Percentiles rank a stretch among this genome's conserved stretches.
Evolutionary conservation across 2,113 vertebrate genomes (phyloP).

Genomic region (Passer montanus): DNA sequence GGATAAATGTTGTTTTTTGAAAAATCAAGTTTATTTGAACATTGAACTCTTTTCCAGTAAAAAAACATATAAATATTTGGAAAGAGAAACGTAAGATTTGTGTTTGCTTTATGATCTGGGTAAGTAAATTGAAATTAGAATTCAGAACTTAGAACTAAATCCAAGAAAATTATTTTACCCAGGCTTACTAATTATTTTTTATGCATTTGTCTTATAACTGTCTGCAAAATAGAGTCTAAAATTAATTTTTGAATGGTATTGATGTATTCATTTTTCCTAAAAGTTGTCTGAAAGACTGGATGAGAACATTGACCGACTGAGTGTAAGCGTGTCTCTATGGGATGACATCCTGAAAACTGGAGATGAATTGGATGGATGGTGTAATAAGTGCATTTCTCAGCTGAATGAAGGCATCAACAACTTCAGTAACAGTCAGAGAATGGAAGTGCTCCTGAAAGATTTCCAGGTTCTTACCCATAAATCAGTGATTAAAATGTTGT

Average conservation of each 20-base stretch:
- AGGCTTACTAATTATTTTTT: neutral
- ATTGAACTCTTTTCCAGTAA: neutral
- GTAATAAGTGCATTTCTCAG: slow-evolving; percentile 76
- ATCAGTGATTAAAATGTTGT: neutral
- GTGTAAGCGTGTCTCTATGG: slow-evolving; percentile 82
- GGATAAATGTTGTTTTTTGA: neutral
- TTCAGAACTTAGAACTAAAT: neutral
- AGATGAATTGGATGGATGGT: slow-evolving; percentile 88
- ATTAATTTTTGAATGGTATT: neutral
- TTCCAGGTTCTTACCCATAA: slow-evolving; percentile 82
- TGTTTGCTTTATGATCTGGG: neutral
- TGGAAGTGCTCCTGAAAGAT: slow-evolving; percentile 78
- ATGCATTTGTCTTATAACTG: neutral
- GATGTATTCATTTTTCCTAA: neutral
- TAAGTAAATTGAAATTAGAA: neutral
- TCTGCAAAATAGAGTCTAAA: neutral
- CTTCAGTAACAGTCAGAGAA: slow-evolving; percentile 75
- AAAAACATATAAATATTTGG: neutral
- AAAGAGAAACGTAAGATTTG: neutral
- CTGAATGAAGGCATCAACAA: slow-evolving; percentile 79
- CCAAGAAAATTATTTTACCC: neutral
- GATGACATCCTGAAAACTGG: slow-evolving; percentile 83
- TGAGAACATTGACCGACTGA: slow-evolving; percentile 82
- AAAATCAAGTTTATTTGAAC: neutral
- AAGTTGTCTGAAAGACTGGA: slow-evolving; percentile 91